Evolutionary conservation across 2,888 invertebrate species (phyloP), one percentile per base, ranked within the genome.

Genomic region (Microchrysa polita): DNA sequence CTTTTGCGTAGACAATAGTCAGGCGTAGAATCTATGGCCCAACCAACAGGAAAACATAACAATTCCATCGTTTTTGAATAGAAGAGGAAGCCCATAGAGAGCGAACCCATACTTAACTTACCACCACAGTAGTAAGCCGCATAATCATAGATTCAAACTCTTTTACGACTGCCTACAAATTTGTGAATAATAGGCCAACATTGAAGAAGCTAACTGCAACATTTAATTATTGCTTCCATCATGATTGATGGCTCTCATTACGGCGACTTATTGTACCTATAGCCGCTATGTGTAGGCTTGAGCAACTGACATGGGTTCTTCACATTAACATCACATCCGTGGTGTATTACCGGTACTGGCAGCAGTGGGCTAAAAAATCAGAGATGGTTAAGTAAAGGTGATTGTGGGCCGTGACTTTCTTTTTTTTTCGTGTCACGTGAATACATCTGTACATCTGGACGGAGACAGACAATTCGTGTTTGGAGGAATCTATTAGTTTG

Each of bases 181-280:
- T 65, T 65, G 48, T 65, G 65, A 65, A 65, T 65, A 65, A 65
- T 65, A 65, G 65, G 48, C 65, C 65, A 65, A 65, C 65, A 65
- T 48, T 65, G 65, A 34, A 65, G 65, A 65, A 65, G 65, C 65
- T 65, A 65, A 48, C 65, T 65, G 65, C 65, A 65, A 48, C 65
- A 65, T 74, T 74, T 74, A 74, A 74, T 74, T 74, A 74, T 72
- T 74, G 72, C 74, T 67, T 74, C 72, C 65, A 72, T 57, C 20
- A 60, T 74, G 74, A 74, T 74, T 74, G 74, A 74, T 74, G 74
- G 65, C 72, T 72, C 72, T 74, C 74, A 74, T 74, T 74, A 74
- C 52, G 22, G 74, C 27, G 34, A 72, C 48, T 65, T 61, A 74
- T 74, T 74, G 74, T n/a, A n/a, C n/a, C n/a, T n/a, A n/a, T n/a